Evolutionary conservation across 2,888 invertebrate genomes (phyloP), one percentile per base, ranked within the genome.

Genomic region (Acrobasis consociella): DNA sequence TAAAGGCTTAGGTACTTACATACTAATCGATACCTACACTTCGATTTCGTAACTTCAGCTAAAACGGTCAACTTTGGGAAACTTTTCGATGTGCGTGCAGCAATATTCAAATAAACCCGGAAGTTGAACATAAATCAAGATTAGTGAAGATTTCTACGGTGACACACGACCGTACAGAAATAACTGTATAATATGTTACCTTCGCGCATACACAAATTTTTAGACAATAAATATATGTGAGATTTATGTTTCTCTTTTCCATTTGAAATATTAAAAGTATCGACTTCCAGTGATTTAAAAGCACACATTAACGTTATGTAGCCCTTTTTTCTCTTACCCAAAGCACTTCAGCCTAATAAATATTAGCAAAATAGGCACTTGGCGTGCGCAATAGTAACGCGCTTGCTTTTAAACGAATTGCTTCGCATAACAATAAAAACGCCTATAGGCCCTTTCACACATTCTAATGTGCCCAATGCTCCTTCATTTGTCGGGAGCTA

Each of bases 341-440:
- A 75, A 73, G 77, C 77, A 78, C 77, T 84, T 80, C 70, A 70
- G 77, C 74, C 78, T 82, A 86, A 87, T 87, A 87, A 87, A 91
- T 91, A 91, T 91, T 90, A 90, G 84, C 82, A 81, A 92, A 55
- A 87, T 85, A 88, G 90, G 90, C 81, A 85, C 86, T 91, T 85
- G 80, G 82, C 85, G 86, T 86, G 86, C 85, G 85, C 85, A 85
- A 80, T 81, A 80, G 83, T 80, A 84, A 85, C 86, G 86, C 87
- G 85, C 83, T 87, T 82, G 89, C 92, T 91, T 92, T 91, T 92
- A 92, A 92, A 91, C 87, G 89, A 91, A 92, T 91, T 91, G 89
- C 89, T 86, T 82, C 84, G 85, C 86, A 89, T 91, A 91, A 91
- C 91, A 91, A 91, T 92, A 91, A 92, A 85, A 91, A 84, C 82